Conservation (phyloP, 2,113 vertebrate genomes). For the Pituophis catenifer region DNA sequence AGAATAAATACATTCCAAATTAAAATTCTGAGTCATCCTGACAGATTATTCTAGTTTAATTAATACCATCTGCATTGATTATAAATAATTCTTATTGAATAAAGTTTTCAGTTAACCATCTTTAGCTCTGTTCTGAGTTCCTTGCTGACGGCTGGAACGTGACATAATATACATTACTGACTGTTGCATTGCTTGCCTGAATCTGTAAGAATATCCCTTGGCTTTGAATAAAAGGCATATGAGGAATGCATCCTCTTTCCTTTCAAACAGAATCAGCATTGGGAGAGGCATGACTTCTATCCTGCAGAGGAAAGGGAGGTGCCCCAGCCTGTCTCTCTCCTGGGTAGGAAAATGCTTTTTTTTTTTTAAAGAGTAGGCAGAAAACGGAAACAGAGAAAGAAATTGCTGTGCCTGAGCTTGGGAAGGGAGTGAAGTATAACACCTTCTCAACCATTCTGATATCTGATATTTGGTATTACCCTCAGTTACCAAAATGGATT, state of each 20-base stretch:
- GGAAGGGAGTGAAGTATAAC: neutral
- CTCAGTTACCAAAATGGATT: neutral
- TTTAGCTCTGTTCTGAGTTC: no score
- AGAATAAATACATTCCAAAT: neutral
- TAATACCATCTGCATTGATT: constrained; percentile 18
- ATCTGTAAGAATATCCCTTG: neutral
- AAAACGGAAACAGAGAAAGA: neutral
- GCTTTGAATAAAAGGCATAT: neutral
- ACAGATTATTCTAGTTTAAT: neutral
- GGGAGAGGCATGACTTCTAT: neutral
- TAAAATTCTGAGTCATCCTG: neutral
- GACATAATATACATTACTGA: constrained; percentile 1
- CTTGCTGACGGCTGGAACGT: no score
- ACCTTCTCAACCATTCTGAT: no score
- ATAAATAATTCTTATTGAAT: neutral
- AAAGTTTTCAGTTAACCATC: no score
- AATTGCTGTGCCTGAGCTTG: neutral
- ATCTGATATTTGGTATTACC: neutral
- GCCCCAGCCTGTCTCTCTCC: neutral
- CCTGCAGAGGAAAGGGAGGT: neutral
- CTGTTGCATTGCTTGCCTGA: neutral
- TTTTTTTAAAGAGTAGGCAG: neutral
- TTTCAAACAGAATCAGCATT: neutral
- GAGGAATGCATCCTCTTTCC: neutral
- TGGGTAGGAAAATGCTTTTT: neutral